A percentile compares a stretch with the other conserved stretches of the same genome.
Conservation (phyloP, 2,113 vertebrate species). For the Rhegmatorhina hoffmannsi region DNA sequence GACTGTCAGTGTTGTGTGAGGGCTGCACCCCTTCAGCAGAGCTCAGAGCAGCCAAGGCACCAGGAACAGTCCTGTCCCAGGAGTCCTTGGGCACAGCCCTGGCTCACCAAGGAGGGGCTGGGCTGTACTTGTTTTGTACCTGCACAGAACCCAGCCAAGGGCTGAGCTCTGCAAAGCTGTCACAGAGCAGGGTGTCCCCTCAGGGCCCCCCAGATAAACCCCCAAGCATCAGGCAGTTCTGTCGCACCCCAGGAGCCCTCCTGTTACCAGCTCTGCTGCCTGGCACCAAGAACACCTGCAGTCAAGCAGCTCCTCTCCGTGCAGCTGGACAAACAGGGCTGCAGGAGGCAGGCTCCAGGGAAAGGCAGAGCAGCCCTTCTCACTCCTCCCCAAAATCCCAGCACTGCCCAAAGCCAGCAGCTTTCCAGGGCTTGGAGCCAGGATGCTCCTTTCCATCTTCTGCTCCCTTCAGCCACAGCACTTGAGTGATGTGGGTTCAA, state of each 20-base stretch:
- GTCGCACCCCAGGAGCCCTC: neutral
- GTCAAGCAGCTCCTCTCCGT: rapidly evolving
- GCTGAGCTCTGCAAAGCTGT: neutral
- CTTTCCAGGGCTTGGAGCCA: neutral
- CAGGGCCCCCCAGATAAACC: neutral
- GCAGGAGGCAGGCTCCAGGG: neutral
- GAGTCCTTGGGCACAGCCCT: neutral
- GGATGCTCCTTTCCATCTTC: neutral
- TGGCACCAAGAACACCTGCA: rapidly evolving
- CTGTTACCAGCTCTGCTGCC: neutral
- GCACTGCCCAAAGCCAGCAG: neutral
- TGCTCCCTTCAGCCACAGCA: neutral
- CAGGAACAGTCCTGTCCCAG: neutral
- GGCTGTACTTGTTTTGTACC: neutral
- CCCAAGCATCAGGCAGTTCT: neutral
- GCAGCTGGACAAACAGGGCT: neutral
- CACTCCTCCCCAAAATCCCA: rapidly evolving
- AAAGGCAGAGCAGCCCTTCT: neutral
- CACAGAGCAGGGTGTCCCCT: neutral
- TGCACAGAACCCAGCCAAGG: neutral
- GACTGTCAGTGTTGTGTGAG: neutral
- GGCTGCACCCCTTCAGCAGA: neutral
- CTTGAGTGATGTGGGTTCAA: neutral
- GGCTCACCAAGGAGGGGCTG: neutral
- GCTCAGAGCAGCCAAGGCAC: neutral